Base-by-base conservation (phyloP, 2,113 vertebrate genomes). In the Nanorana parkeri region DNA sequence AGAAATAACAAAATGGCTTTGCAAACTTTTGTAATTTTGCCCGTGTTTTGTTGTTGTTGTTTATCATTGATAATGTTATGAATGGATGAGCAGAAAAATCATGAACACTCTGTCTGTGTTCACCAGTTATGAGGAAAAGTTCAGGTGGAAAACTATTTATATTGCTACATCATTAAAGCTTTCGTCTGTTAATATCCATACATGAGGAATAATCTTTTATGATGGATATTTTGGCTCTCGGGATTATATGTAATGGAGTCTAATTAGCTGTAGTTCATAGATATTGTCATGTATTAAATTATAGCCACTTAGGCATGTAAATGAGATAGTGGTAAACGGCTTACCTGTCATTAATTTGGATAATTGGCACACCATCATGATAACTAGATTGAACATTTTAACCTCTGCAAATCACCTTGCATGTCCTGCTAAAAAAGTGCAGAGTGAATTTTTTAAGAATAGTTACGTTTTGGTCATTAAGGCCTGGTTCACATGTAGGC, bases 261-360 rank as follows among this genome's bases (percentile, higher is more conserved):
- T 28, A 75, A 61, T 75, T 75, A 75, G 55, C 41, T 75, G 58
- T 23, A 75, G 20, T 6, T 75, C 72, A 17, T 24, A 36, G 56
- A 61, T 28, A 61, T 74, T 8, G 17, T 36, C 71, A 36, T 61
- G 4, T 41, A 75, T 60, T 60, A 75, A 60, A 75, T 75, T 21
- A 75, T 61, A 75, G 28, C 56, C 56, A 61, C 61, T 75, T 58
- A 75, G 17, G 29, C 2, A 5, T 20, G 41, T 60, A 75, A 75
- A 75, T 75, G n/a, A 58, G 29, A 73, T 56, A 16, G 19, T 36
- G 60, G 15, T 21, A 74, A 2, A 11, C 20, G 55, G 60, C 58
- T 74, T 58, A 74, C 21, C n/a, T 1, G 3, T 29, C 28, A 60
- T 21, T 58, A 23, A 73, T 74, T 58, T 60, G 16, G 21, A 23